Evolutionary conservation across 2,888 invertebrate species (phyloP).

Genomic region (Drosophila macrothrix): DNA sequence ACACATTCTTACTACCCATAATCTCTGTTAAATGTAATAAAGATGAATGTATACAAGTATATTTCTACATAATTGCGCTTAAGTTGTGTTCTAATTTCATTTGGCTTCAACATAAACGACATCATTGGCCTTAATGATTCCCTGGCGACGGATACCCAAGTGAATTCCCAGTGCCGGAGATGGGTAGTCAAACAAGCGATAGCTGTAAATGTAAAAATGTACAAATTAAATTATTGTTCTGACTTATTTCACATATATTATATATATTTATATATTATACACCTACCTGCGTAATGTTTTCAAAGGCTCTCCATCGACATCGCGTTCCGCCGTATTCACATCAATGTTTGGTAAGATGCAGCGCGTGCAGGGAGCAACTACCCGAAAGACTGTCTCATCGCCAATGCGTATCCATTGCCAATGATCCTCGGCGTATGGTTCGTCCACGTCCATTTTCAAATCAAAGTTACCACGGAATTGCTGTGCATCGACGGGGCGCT

Average conservation of each 20-base stretch:
- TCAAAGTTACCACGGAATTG: conserved; percentile 91
- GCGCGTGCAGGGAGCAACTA: conserved; percentile 85
- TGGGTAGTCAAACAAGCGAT: conserved; percentile 70
- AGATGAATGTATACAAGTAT: conserved; percentile 57
- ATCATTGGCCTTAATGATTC: conserved; percentile 85
- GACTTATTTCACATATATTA: background rate
- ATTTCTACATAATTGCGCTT: conserved; percentile 22
- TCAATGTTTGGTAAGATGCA: conserved; percentile 91
- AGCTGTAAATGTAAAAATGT: conserved; percentile 44
- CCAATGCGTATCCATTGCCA: conserved; percentile 90
- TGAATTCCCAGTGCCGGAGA: conserved; percentile 86
- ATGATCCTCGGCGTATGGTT: conserved; percentile 88
- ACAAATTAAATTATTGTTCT: background rate
- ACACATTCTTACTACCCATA: conserved; percentile 52
- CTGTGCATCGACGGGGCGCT: conserved; percentile 85
- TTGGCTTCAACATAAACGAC: conserved; percentile 85
- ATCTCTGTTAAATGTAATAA: conserved; percentile 73
- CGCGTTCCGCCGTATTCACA: conserved; percentile 88
- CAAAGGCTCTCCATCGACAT: conserved; percentile 88
- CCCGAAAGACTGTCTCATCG: conserved; percentile 65
- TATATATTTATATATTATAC: background rate
- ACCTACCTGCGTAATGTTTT: conserved; percentile 88
- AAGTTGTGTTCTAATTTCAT: conserved; percentile 29
- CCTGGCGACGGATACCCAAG: conserved; percentile 85
- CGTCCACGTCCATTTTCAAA: conserved; percentile 87